These are phyloP conservation scores for Tetragonula carbonaria DNA, from an alignment of 2,888 invertebrate genomes.

Conservation along the genomic window DNA sequence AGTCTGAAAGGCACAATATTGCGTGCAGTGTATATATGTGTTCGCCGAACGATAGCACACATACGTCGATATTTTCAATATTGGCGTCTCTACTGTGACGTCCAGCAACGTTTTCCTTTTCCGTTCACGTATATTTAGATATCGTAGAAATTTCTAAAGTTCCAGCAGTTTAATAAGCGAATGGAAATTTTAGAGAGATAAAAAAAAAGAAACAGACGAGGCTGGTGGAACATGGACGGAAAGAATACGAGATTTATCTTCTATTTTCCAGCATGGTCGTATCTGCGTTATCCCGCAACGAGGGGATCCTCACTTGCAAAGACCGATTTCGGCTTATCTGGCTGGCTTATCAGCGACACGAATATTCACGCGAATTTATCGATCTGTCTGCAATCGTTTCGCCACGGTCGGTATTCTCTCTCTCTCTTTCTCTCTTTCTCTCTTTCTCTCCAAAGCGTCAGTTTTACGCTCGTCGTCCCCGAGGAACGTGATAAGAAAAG, in stretches of 20 bases:
- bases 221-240: slow-evolving; percentile 45
- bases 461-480: slow-evolving; percentile 78
- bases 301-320: slow-evolving; percentile 60
- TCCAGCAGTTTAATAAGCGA: slow-evolving; percentile 1
- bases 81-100: background rate
- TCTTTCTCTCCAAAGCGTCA: slow-evolving; percentile 63
- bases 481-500: slow-evolving; percentile 78
- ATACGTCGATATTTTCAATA: background rate
- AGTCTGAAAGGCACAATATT: slow-evolving; percentile 18
- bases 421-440: slow-evolving; percentile 26
- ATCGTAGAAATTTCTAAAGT: background rate
- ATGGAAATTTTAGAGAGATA: background rate
- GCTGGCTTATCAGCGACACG: slow-evolving; percentile 67
- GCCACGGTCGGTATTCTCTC: slow-evolving; percentile 53
- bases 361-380: slow-evolving; percentile 82
- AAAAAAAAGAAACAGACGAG: background rate
- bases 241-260: slow-evolving; percentile 62
- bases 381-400: slow-evolving; percentile 76
- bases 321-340: slow-evolving; percentile 71
- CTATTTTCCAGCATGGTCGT: slow-evolving; percentile 64
- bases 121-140: too few relatives aligned
- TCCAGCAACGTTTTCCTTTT: background rate
- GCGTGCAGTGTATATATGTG: background rate
- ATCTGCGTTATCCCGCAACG: slow-evolving; percentile 63
- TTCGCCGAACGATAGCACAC: background rate